Conservation (phyloP, 2,113 vertebrate species). For the Silurus glanis region DNA sequence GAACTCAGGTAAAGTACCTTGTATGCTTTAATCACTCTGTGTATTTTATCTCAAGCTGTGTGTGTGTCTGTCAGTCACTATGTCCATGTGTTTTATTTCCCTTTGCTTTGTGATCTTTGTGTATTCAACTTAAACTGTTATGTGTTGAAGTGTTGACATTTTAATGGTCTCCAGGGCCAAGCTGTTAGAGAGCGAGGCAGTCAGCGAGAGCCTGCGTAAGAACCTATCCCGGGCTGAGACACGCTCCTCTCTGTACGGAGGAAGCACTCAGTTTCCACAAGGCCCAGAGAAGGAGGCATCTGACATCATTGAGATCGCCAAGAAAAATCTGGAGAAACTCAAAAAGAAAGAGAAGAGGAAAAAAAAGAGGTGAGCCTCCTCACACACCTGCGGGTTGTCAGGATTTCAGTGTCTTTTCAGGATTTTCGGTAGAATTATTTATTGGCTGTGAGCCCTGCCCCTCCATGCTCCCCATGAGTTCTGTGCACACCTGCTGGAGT, state of each 20-base stretch:
- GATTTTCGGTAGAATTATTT: conserved; percentile 52
- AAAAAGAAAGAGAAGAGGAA: conserved; percentile 94
- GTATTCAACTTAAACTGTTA: not conserved
- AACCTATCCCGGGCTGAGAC: conserved; percentile 84
- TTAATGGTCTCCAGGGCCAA: conserved; percentile 78
- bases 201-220: conserved; percentile 89
- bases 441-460: not conserved
- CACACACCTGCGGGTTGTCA: not conserved
- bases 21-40: not conserved
- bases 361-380: conserved; percentile 81
- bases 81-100: not conserved
- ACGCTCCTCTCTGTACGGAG: conserved; percentile 79
- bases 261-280: conserved; percentile 75
- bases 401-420: not conserved
- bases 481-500: conserved; percentile 9
- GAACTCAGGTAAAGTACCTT: conserved; percentile 83
- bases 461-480: not conserved
- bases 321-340: conserved; percentile 93
- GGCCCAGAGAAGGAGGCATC: conserved; percentile 86
- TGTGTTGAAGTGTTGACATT: not conserved
- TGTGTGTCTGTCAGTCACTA: not conserved
- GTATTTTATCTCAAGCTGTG: not conserved
- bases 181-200: conserved; percentile 91
- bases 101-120: not conserved
- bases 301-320: conserved; percentile 93